Conservation (phyloP, 2,888 invertebrate genomes). For the Galerucella pusilla region DNA sequence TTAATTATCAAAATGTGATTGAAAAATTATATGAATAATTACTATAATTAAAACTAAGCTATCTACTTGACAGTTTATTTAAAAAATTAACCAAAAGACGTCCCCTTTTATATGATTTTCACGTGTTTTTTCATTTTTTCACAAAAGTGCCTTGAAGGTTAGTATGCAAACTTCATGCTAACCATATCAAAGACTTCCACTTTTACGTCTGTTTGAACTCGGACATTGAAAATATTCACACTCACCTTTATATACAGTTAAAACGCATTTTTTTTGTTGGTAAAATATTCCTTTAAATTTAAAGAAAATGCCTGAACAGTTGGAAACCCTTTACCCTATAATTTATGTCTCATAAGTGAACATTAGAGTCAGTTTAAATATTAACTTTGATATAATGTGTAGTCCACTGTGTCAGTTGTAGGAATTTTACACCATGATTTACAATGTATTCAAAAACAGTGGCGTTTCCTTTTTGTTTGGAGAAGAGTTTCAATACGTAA, state of each 20-base stretch:
- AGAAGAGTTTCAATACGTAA: neutral
- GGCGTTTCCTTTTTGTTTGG: neutral
- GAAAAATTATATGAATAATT: no score
- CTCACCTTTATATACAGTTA: neutral
- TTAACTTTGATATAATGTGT: slow-evolving; percentile 1
- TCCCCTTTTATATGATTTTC: no score
- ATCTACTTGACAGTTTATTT: no score
- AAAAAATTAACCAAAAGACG: no score
- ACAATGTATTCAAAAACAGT: neutral
- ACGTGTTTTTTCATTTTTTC: no score
- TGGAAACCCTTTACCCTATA: slow-evolving; percentile 9
- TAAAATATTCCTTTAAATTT: slow-evolving; percentile 11
- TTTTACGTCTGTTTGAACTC: no score
- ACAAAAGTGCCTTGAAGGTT: no score
- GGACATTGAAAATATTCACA: neutral
- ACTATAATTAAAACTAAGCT: no score
- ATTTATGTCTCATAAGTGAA: slow-evolving; percentile 14
- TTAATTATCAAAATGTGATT: no score
- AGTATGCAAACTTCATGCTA: no score
- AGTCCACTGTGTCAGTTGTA: neutral
- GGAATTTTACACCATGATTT: slow-evolving; percentile 2
- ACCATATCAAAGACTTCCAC: no score
- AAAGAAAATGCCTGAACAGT: neutral
- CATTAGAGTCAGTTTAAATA: slow-evolving; percentile 11
- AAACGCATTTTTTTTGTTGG: neutral